Evolutionary conservation across 2,888 invertebrate species (phyloP).

Genomic region (Stenchaetothrips biformis): DNA sequence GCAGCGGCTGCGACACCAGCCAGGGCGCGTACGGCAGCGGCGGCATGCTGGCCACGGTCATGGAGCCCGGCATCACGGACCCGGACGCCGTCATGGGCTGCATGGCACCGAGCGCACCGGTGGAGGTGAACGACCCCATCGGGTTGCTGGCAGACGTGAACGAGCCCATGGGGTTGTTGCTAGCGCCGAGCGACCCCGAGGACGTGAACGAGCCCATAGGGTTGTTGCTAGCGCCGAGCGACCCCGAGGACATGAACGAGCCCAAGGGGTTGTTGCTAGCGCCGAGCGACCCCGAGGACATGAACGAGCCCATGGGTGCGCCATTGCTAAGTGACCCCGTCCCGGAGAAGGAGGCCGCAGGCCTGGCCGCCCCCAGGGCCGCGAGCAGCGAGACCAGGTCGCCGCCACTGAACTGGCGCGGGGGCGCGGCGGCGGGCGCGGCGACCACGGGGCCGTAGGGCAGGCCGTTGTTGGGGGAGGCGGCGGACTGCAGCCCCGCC

Average conservation of each 20-base stretch:
- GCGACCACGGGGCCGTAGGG: not conserved
- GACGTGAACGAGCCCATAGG: no score
- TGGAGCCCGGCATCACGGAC: not conserved
- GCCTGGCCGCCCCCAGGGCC: not conserved
- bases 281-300: not conserved
- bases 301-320: not conserved
- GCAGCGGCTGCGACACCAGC: not conserved
- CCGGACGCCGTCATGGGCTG: no score
- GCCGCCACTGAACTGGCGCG: not conserved
- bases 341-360: not conserved
- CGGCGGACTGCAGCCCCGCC: slow-evolving; percentile 19
- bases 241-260: no score
- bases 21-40: not conserved
- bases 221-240: no score
- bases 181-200: no score
- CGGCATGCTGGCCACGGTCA: not conserved
- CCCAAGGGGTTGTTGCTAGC: no score
- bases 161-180: no score
- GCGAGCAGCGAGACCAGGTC: not conserved
- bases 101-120: no score
- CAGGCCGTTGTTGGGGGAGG: slow-evolving; percentile 4
- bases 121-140: no score
- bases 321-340: not conserved
- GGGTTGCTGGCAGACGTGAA: no score
- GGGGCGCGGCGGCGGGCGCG: not conserved